Base-by-base conservation (phyloP, 2,797 vertebrate species). In the Oreochromis grahami region DNA sequence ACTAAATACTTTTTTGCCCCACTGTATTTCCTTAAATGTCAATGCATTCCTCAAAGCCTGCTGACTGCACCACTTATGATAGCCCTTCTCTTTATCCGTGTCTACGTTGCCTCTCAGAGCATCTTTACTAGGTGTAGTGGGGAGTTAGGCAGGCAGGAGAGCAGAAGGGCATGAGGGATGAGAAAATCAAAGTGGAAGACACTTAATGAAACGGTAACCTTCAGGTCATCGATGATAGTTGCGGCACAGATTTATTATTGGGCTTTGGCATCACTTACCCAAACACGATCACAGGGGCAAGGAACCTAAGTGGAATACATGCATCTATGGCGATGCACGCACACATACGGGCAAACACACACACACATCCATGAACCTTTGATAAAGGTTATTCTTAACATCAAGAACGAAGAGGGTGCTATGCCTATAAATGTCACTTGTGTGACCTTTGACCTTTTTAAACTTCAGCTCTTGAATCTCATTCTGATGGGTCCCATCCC, bases 171-270 rank as follows among this genome's bases (percentile, higher is more conserved):
- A 74, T 50, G 79, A 85, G 83, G 81, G 87, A 91, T 84, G 92
- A 88, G 87, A 92, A 95, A 96, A 94, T 94, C 94, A 94, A 93
- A 95, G 93, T 92, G 90, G 91, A 95, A 95, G 93, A 91, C 92
- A 94, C 93, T 95, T 96, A 96, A 96, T 96, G 95, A 95, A 96
- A 94, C 83, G 8, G 87, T 88, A 91, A 95, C 95, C 95, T 96
- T 94, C 81, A 81, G 95, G 94, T 95, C 93, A 95, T 87, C 48
- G 80, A 76, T 86, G 89, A 90, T 91, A 91, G 86, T 93, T 94
- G 87, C 53, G 45, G 83, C 68, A 86, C 81, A 95, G 94, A 97
- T 96, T 96, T 96, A 96, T 96, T 91, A 94, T 92, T 91, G 77
- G 91, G 87, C 84, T 93, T 86, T 91, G 89, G 88, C 88, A 91